These are phyloP conservation scores for Saturnia japonica DNA, from an alignment of 2,888 invertebrate species.

Conservation along the genomic window DNA sequence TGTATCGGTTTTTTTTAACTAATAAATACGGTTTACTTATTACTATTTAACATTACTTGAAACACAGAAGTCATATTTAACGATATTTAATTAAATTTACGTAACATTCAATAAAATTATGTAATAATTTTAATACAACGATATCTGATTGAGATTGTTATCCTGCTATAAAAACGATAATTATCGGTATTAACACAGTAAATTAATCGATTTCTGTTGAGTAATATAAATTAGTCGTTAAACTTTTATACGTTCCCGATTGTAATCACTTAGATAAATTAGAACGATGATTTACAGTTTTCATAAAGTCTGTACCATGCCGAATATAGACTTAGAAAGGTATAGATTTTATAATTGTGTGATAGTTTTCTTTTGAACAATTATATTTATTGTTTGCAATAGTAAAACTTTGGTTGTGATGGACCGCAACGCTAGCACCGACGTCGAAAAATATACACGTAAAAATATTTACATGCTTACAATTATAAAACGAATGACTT, in stretches of 20 bases:
- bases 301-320: too few species aligned
- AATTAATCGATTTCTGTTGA: background rate
- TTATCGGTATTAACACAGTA: background rate
- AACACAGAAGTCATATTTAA: background rate
- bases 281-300: background rate
- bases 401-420: too few species aligned
- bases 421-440: too few species aligned
- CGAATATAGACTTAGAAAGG: too few species aligned
- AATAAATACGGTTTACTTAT: background rate
- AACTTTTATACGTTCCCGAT: background rate
- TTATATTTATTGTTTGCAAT: too few species aligned
- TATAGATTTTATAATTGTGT: too few species aligned
- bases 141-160: constrained; percentile 1
- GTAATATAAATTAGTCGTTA: background rate
- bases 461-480: too few species aligned
- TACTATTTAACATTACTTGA: background rate
- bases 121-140: background rate
- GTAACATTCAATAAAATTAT: constrained; percentile 1
- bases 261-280: background rate
- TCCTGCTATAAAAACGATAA: background rate
- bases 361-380: too few species aligned
- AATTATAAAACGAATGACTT: too few species aligned
- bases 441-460: too few species aligned
- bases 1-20: too few species aligned
- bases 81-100: background rate